Base-by-base conservation (phyloP, 2,888 invertebrate species). In the Ochropacha duplaris region DNA sequence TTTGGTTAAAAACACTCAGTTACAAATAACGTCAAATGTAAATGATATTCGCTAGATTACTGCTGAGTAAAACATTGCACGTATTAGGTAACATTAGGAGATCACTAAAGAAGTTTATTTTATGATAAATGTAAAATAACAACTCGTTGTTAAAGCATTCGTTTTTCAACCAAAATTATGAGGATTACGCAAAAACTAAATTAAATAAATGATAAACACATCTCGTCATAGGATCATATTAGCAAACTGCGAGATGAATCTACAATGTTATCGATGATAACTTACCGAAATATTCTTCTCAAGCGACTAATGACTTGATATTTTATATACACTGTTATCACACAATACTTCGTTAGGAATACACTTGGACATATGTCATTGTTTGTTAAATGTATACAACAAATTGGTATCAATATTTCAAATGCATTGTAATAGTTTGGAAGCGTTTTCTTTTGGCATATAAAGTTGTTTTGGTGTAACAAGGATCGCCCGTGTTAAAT, bases 231-330 rank as follows among this genome's bases (percentile, higher is more conserved):
- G 31, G 19, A 44, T 1, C 2, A 44, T 19, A n/a, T 24, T 50
- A 50, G 24, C 50, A 24, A 50, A 28, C 16, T 28, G 14, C 2
- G n/a, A 50, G 26, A 26, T 16, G 55, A 28, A 19, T 14, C 28
- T 22, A n/a, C 12, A 34, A 55, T 8, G 31, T n/a, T 4, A 57
- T 34, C 4, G 24, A 19, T 44, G 64, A n/a, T n/a, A n/a, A 90
- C 92, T 92, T 81, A 92, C 92, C 92, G 84, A 79, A 92, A 92
- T 83, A 92, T 91, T 90, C 86, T 92, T 90, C 90, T 92, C 87
- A 92, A 79, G 76, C 92, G 91, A 90, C 92, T 92, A 92, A 92
- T 92, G 92, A 92, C 92, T 87, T 85, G 86, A 62, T 87, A 89
- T 84, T 90, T 87, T 77, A 87, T 83, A 62, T 84, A 86, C 89